A percentile compares a stretch with the other conserved stretches of the same genome.
phyloP scores from a whole-genome alignment of 2,797 vertebrate genomes.

The Corythornis leucogaster region DNA sequence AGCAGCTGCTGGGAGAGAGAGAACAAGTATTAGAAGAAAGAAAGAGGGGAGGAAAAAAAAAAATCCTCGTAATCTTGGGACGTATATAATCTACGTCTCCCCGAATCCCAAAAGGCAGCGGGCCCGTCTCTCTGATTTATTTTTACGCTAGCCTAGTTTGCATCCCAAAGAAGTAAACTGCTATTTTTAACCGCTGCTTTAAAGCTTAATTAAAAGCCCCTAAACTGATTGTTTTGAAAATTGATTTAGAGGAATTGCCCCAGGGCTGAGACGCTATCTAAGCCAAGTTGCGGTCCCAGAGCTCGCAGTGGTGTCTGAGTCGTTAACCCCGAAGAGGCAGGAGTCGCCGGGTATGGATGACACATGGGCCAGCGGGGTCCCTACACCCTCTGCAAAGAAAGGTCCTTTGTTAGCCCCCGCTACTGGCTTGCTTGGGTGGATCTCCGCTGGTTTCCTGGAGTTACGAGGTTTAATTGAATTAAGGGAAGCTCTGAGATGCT shows the following conservation, averaged over 20 bases:
- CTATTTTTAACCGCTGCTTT: constrained; percentile 68
- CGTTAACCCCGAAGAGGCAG: constrained; percentile 42
- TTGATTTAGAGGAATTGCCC: constrained; percentile 70
- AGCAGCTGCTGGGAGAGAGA: constrained; percentile 4
- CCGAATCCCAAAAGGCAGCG: constrained; percentile 53
- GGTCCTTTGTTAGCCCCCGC: constrained; percentile 47
- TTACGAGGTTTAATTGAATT: constrained; percentile 61
- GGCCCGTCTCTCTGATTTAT: constrained; percentile 57
- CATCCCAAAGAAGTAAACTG: constrained; percentile 70
- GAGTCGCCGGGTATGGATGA: not conserved
- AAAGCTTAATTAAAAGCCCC: constrained; percentile 72
- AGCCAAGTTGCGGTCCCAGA: constrained; percentile 15
- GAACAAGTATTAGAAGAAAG: not conserved
- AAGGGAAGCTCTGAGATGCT: constrained; percentile 31
- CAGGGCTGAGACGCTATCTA: constrained; percentile 46
- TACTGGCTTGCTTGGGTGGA: constrained; percentile 32
- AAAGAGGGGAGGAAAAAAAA: not conserved
- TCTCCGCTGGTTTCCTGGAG: constrained; percentile 47
- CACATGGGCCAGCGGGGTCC: not conserved
- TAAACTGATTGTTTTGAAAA: constrained; percentile 70
- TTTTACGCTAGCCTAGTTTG: constrained; percentile 58
- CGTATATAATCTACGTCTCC: constrained; percentile 46
- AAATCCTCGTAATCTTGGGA: constrained; percentile 60
- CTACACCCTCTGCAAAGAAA: constrained; percentile 33
- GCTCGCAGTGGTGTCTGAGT: constrained; percentile 3